Base-by-base conservation (phyloP, 2,797 vertebrate species). In the Zonotrichia albicollis region DNA sequence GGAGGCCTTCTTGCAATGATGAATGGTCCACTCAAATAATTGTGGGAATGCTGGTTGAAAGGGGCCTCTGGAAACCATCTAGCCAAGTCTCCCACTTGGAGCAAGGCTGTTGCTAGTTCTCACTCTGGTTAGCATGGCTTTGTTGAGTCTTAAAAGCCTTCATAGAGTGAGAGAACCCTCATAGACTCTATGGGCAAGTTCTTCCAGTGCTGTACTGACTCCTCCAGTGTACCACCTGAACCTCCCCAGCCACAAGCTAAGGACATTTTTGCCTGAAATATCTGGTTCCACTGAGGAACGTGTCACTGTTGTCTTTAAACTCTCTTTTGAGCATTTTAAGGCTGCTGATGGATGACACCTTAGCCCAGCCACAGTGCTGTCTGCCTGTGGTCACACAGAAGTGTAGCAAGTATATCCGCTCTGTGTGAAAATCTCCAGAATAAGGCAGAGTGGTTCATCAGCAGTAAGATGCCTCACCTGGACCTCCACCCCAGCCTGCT, bases 241-340 rank as follows among this genome's bases (percentile, higher is more conserved):
- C 18, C 6, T 73, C 20, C 27, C 16, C 70, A 60, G 60, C n/a
- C 30, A 32, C 64, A 46, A 1, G 38, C 17, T 42, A 0, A 78
- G 51, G 20, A 48, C 5, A 0, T 67, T 94, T 90, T 30, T 22
- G 23, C 17, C 9, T 71, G 45, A 61, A 87, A 9, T 66, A 50
- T 0, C 16, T 75, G 21, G 8, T 84, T 93, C 21, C 26, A 5
- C 11, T 36, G 53, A 74, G 38, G 55, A 32, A 30, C 1, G 0
- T 12, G 29, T 32, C 4, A 1, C n/a, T 48, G 8, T 76, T 51
- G 11, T n/a, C 23, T 70, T 78, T 40, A 66, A 46, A 40, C 16
- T 76, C n/a, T 66, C 22, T 26, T 43, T 66, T 34, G 46, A 22
- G 17, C 51, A 8, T 42, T 71, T 46, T 76, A 58, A 70, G 62